Conservation (phyloP, 37 sponge, comb jelly and placozoan species). For the Ephydatia muelleri region DNA sequence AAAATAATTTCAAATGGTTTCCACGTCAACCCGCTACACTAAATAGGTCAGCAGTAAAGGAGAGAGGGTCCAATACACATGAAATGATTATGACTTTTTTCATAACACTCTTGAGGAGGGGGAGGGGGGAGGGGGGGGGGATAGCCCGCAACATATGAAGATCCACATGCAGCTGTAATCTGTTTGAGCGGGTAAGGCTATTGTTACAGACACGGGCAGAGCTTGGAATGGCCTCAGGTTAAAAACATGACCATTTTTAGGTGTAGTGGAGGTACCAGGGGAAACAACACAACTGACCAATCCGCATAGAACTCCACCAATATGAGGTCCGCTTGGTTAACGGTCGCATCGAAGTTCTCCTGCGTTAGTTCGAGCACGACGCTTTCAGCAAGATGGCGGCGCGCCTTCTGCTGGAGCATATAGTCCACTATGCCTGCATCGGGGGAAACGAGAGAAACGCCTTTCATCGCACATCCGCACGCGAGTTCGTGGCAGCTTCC, state of each 20-base stretch:
- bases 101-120: too few species aligned
- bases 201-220: conserved; percentile 19
- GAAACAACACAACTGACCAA: conserved; percentile 51
- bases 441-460: neutral
- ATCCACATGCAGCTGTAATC: neutral
- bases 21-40: too few species aligned
- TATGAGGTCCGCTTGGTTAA: conserved; percentile 43
- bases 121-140: neutral
- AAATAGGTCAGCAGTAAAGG: too few species aligned
- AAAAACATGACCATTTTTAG: too few species aligned
- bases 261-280: conserved; percentile 3
- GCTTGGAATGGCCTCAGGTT: neutral
- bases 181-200: neutral
- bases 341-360: conserved; percentile 75
- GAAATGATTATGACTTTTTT: too few species aligned
- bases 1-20: too few species aligned
- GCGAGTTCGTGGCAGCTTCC: neutral
- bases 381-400: too few species aligned
- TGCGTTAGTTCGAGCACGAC: conserved; percentile 73
- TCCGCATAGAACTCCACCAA: conserved; percentile 95
- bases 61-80: too few species aligned
- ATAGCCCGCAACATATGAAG: neutral
- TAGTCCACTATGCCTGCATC: neutral
- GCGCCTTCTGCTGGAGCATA: too few species aligned
- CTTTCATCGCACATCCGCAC: neutral